These are phyloP conservation scores for Athrips mouffetella DNA, from an alignment of 2,888 invertebrate species.

Conservation along the genomic window DNA sequence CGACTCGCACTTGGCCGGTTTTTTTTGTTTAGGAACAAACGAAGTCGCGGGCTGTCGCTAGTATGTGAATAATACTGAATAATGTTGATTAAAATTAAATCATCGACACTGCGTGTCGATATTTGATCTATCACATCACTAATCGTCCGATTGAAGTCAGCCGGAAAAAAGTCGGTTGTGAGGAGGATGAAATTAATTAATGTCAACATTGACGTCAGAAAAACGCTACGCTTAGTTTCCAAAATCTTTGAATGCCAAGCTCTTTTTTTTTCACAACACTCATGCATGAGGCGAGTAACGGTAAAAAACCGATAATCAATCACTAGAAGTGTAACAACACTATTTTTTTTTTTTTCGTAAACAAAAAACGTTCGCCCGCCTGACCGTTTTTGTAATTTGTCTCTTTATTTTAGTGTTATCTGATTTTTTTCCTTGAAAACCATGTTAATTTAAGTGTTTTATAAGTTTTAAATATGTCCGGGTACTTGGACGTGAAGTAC, in stretches of 20 bases:
- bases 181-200: too few relatives aligned
- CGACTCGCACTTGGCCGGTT: too few relatives aligned
- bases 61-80: background rate
- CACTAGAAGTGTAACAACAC: background rate
- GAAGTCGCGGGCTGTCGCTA: too few relatives aligned
- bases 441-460: slow-evolving; percentile 6
- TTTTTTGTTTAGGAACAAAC: too few relatives aligned
- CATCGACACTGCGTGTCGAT: too few relatives aligned
- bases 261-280: background rate
- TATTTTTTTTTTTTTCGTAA: slow-evolving; percentile 40
- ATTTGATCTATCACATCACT: too few relatives aligned
- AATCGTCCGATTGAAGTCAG: too few relatives aligned
- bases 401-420: slow-evolving; percentile 16
- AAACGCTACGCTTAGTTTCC: too few relatives aligned
- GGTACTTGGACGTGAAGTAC: slow-evolving; percentile 81
- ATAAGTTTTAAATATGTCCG: slow-evolving; percentile 59
- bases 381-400: slow-evolving; percentile 21
- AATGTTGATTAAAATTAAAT: background rate
- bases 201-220: too few relatives aligned
- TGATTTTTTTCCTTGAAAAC: background rate
- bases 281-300: background rate
- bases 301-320: background rate
- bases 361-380: slow-evolving; percentile 32
- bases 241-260: too few relatives aligned
- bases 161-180: too few relatives aligned